A percentile compares a stretch with the other conserved stretches of the same genome.
These are phyloP conservation scores for Furnarius figulus DNA, from an alignment of 2,113 vertebrate species.

Conservation along the genomic window DNA sequence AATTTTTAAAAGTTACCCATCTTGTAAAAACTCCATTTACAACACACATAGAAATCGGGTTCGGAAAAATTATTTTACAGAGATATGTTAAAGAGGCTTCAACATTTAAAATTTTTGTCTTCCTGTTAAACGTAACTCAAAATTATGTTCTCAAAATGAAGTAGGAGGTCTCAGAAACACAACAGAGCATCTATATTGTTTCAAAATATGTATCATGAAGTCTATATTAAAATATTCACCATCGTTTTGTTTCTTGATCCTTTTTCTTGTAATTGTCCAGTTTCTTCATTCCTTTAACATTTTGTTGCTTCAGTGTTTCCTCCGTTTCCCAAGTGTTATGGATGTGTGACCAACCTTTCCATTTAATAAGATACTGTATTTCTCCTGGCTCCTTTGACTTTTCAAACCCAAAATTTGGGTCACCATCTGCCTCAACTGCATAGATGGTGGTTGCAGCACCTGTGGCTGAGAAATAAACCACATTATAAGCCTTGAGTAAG, in stretches of 20 bases:
- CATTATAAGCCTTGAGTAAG: not conserved
- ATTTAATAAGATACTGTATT: conserved; percentile 95
- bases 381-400: conserved; percentile 87
- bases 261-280: conserved; percentile 99
- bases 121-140: not conserved
- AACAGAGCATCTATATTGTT: not conserved
- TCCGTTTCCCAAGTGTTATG: conserved; percentile 99
- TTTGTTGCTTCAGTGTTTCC: conserved; percentile 93
- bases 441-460: conserved; percentile 96
- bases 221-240: conserved; percentile 73
- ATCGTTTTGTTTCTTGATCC: conserved; percentile 92
- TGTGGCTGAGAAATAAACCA: conserved; percentile 77
- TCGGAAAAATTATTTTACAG: not conserved
- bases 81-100: not conserved
- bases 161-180: not conserved
- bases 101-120: not conserved
- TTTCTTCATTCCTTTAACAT: conserved; percentile 99
- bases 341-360: conserved; percentile 99
- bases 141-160: not conserved
- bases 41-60: not conserved
- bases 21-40: not conserved
- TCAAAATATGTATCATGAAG: not conserved
- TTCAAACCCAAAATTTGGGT: conserved; percentile 89
- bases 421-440: conserved; percentile 94
- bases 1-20: not conserved